A percentile compares a stretch with the other conserved stretches of the same genome.
Conservation (phyloP, 2,113 vertebrate species). For the Calypte anna region DNA sequence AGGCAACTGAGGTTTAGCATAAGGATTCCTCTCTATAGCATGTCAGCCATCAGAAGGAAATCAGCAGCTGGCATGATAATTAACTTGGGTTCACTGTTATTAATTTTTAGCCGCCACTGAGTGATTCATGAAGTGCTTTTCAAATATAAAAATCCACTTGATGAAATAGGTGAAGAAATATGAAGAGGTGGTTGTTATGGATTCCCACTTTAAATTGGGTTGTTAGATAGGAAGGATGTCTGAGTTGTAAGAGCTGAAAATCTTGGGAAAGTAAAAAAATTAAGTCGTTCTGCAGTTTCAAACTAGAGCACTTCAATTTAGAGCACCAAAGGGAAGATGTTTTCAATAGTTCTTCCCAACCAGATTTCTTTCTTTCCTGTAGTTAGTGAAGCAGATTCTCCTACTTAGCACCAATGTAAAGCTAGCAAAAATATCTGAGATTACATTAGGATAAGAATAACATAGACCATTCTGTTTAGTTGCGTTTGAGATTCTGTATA, state of each 20-base stretch:
- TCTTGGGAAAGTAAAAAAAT: not conserved
- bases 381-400: not conserved
- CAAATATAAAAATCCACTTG: not conserved
- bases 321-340: not conserved
- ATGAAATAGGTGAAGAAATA: slow-evolving; percentile 24
- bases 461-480: not conserved
- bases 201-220: not conserved
- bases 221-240: not conserved
- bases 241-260: not conserved
- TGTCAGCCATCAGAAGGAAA: slow-evolving; percentile 42
- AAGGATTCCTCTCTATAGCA: not conserved
- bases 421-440: not conserved
- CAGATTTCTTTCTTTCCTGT: not conserved
- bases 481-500: not conserved
- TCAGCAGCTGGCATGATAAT: slow-evolving; percentile 47
- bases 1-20: slow-evolving; percentile 21
- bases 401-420: not conserved
- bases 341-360: not conserved
- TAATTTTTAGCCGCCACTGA: slow-evolving; percentile 46
- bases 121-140: slow-evolving; percentile 45
- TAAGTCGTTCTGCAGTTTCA: not conserved
- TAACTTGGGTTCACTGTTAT: slow-evolving; percentile 23
- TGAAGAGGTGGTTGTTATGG: not conserved
- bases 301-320: not conserved
- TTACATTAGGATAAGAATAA: not conserved